Conservation (phyloP, 2,113 vertebrate genomes). For the Oreotrochilus melanogaster region DNA sequence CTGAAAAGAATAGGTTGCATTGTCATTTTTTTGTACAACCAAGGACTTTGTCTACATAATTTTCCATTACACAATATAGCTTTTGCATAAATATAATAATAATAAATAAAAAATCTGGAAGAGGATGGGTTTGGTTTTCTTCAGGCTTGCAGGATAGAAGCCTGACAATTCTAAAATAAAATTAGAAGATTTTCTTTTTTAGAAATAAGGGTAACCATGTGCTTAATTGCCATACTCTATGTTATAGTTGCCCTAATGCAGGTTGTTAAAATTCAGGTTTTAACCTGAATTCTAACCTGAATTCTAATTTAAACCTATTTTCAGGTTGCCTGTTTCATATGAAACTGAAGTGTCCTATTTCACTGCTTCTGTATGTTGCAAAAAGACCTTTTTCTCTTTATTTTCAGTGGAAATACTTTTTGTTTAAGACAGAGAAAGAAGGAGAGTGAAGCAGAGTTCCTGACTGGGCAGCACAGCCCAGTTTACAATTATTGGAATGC, state of each 20-base stretch:
- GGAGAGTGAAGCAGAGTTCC: constrained; percentile 54
- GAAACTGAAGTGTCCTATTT: constrained; percentile 56
- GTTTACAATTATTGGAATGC: constrained; percentile 75
- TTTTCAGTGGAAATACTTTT: constrained; percentile 68
- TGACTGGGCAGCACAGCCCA: constrained; percentile 66
- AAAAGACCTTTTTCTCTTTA: constrained; percentile 37
- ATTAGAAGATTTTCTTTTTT: neutral
- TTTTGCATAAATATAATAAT: neutral
- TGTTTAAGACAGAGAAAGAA: constrained; percentile 16
- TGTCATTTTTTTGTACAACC: constrained; percentile 16
- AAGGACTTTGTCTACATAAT: neutral
- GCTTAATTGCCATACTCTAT: neutral
- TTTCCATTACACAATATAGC: neutral
- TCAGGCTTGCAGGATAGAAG: neutral
- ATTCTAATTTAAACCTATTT: too few species aligned
- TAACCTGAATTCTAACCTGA: too few species aligned
- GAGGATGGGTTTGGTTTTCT: neutral
- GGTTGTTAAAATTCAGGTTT: constrained; percentile 20
- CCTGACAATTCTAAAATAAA: constrained; percentile 7
- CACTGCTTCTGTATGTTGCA: constrained; percentile 57
- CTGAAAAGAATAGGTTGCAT: constrained; percentile 24
- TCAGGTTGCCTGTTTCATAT: neutral
- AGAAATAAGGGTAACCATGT: constrained; percentile 31
- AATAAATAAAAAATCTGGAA: neutral
- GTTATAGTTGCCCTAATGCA: constrained; percentile 16